Evolutionary conservation across 2,888 invertebrate species (phyloP), one percentile per base, ranked within the genome.

Genomic region (Siphlonurus alternatus): DNA sequence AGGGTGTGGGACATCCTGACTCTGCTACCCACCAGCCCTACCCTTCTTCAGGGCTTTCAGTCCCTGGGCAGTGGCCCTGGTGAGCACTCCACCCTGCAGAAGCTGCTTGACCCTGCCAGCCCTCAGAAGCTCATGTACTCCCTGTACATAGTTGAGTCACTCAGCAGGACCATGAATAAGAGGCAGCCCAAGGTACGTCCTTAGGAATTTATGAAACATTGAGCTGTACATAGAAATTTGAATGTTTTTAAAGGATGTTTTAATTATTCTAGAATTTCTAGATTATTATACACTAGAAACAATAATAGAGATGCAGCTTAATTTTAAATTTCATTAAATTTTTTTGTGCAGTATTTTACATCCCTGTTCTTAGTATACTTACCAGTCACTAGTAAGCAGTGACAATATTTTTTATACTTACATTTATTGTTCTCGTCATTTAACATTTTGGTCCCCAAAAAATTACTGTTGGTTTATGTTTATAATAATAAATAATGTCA

Each of bases 61-160:
- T 87, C 86, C 70, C 80, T 91, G 1, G 66, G 62, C 24, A 63
- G 66, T 5, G 68, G 66, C 54, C 65, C 68, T 2, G 64, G 76
- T 7, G 84, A 85, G 70, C 81, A 80, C 15, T 71, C 83, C 3
- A 71, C 84, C 62, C 76, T 93, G 61, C 81, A 85, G 22, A 87
- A 88, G 69, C 76, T 95, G 1, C 80, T 96, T 15, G 90, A 94
- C 77, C 90, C 93, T 0, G 85, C 85, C 25, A 92, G 91, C 74
- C 89, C 94, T 0, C 95, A 95, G 76, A 93, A 93, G 73, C 83
- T 96, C 63, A 94, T 95, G 92, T 96, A 96, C 74, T 93, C 93
- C 0, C 76, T 95, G 66, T 93, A 94, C 74, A 94, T 95, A 68
- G 89, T 95, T 0, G 91, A 91, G 73, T 86, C 86, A 53, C 76